Base-by-base conservation (phyloP, 2,797 vertebrate species). In the Tangara arthus region DNA sequence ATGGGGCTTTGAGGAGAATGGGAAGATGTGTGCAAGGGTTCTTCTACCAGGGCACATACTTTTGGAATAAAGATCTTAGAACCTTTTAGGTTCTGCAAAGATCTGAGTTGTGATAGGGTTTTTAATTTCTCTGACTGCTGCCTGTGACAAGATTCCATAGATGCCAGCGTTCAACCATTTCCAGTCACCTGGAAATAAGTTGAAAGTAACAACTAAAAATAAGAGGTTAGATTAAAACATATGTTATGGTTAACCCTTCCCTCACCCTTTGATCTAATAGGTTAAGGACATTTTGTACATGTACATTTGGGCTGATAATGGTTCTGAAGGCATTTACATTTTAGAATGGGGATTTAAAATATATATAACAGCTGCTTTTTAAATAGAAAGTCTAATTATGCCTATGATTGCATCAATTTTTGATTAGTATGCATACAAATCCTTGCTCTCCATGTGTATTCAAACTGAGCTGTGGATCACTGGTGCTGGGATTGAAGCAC, bases 311-410 rank as follows among this genome's bases (percentile, higher is more conserved):
- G 22, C 35, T 72, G 42, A 72, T 90, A 90, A 87, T 60, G 61
- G 46, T 73, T 90, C 70, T 82, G 39, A 88, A 93, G 90, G 60
- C 28, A 82, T 89, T 57, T 84, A 47, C 78, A 57, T 80, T 90
- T 95, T 84, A 47, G 65, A 88, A 86, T 50, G 52, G 24, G 41
- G 30, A 60, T 86, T 94, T 92, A 92, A 94, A 82, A 94, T 83
- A 91, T 87, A 91, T 90, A 85, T 82, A 76, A 60, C 44, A 72
- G 41, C 50, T 68, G 81, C n/a, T 94, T 94, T 94, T 94, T 72
- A 93, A 94, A 93, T 92, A 81, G 83, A 69, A 83, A 77, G 82
- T 78, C 69, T 92, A 90, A 96, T 94, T 97, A 94, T 91, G 66
- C 68, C 78, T 86, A 64, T 95, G 87, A 91, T 96, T 97, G 44